Percentiles rank a stretch among this genome's conserved stretches.
These are phyloP conservation scores for Rambutsinella grinnellia DNA, from an alignment of 2,888 invertebrate genomes.

Conservation along the genomic window DNA sequence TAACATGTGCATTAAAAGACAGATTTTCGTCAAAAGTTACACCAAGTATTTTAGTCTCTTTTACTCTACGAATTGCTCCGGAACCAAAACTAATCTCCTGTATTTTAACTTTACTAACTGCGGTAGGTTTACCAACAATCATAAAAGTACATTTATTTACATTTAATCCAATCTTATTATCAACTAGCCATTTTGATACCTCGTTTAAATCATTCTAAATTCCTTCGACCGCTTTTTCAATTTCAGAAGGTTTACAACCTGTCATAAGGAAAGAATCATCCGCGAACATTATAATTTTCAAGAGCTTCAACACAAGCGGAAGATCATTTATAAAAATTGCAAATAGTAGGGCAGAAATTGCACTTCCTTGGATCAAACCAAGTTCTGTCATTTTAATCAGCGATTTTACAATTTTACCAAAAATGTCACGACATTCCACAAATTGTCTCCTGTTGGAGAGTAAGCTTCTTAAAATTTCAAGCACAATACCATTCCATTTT, in stretches of 20 bases:
- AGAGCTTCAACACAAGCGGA: no score
- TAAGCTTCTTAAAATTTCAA: no score
- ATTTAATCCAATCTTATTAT: constrained; percentile 33
- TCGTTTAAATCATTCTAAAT: constrained; percentile 3
- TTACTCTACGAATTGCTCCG: background rate
- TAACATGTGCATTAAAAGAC: constrained; percentile 1
- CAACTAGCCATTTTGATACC: constrained; percentile 18
- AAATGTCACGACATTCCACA: background rate
- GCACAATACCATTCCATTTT: constrained; percentile 38
- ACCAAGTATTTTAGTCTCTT: constrained; percentile 18
- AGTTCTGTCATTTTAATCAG: no score
- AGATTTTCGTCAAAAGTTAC: constrained; percentile 23
- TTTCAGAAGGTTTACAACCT: no score
- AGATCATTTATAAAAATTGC: constrained; percentile 28
- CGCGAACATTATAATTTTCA: constrained; percentile 14
- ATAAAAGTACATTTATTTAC: constrained; percentile 23
- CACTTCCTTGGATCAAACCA: constrained; percentile 17
- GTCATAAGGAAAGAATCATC: no score
- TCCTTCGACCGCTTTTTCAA: constrained; percentile 2
- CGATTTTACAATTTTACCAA: no score
- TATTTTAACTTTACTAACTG: background rate
- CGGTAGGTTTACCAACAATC: constrained; percentile 13
- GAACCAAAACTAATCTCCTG: background rate
- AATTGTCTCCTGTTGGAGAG: background rate
- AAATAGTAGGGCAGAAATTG: background rate